These are phyloP conservation scores for Hapalemur alaotrensis DNA, from an alignment of 2,797 vertebrate genomes.

Conservation along the genomic window DNA sequence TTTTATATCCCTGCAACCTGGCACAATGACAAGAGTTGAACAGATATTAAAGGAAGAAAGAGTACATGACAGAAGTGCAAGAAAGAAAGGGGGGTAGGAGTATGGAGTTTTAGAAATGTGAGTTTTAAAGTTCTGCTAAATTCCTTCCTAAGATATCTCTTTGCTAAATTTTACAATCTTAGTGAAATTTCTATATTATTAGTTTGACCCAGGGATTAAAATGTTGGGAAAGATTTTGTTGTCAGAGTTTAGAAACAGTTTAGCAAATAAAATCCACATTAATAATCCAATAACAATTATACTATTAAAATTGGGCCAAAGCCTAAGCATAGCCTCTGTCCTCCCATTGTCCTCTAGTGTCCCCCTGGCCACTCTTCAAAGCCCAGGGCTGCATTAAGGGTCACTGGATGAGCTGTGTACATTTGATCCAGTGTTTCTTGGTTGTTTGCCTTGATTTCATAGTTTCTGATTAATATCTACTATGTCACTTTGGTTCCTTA, in stretches of 20 bases:
- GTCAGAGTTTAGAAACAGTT: background rate
- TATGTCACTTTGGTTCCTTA: background rate
- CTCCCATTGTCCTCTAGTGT: background rate
- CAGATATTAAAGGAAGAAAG: background rate
- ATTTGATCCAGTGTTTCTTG: background rate
- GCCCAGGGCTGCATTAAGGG: background rate
- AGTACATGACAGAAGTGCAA: background rate
- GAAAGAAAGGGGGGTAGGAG: background rate
- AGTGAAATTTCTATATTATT: background rate
- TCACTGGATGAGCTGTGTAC: background rate
- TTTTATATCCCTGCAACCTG: background rate
- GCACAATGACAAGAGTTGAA: background rate
- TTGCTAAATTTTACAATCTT: background rate
- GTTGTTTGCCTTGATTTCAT: background rate
- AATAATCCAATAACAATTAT: background rate
- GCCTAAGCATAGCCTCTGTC: background rate
- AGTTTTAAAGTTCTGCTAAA: background rate
- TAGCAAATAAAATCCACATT: background rate
- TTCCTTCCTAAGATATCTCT: background rate
- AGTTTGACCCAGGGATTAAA: background rate
- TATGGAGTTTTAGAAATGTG: background rate
- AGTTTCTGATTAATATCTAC: background rate
- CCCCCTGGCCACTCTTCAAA: background rate
- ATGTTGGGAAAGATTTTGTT: background rate
- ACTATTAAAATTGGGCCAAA: background rate